Evolutionary conservation across 2,797 vertebrate species (phyloP), one percentile per base, ranked within the genome.

Genomic region (Centropyge bicolor): DNA sequence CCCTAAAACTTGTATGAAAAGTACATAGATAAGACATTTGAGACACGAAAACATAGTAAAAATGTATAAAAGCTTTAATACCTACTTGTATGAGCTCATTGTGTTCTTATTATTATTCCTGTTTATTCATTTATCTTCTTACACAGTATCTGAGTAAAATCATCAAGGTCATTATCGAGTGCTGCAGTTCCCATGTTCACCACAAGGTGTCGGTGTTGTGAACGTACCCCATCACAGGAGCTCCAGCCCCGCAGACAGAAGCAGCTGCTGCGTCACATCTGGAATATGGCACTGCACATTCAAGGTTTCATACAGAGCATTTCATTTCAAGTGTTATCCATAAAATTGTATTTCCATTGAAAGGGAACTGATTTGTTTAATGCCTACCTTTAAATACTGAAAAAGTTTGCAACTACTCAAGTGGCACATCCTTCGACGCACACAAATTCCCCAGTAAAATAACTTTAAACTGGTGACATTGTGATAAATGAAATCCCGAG

Each of bases 121-220:
- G 13, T 38, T 4, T 35, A 11, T 60, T 45, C 4, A 54, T 12
- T 31, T 49, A 7, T 60, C 46, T 41, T 6, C 12, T 67, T 4
- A 2, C 17, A 1, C n/a, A 24, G 10, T 41, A 12, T 3, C 22
- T 43, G 1, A 19, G 11, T 22, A 24, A 64, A 35, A 35, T 4
- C 19, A 45, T 16, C 11, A 43, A 20, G 8, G 13, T 22, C 17
- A 20, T 45, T 22, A n/a, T 55, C n/a, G 35, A 24, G 0, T 13
- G 1, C 40, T 61, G 65, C 49, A 69, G 46, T 76, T 60, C 59
- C 17, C 20, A 1, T 40, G 17, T 48, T 65, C 3, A 41, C 80
- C 82, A 78, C 82, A 8, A 0, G 70, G 38, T 20, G 80, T 67
- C 85, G 45, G 69, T 71, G 52, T 84, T 40, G 7, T 46, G 0